Evolutionary conservation across 2,113 vertebrate species (phyloP).

Genomic region (Andinoacara biseriatus): DNA sequence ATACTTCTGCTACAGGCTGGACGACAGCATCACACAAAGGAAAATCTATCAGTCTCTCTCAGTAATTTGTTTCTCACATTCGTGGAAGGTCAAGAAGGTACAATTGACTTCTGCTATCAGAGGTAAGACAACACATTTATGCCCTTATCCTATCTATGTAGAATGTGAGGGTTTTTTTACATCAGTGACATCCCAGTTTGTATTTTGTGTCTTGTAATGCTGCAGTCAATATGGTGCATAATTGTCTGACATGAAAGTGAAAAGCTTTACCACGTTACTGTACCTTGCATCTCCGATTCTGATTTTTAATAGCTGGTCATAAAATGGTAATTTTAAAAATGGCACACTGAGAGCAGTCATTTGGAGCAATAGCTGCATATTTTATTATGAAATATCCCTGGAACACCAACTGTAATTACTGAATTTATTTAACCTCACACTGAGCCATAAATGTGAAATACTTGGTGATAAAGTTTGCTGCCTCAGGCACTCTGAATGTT

Average conservation of each 20-base stretch:
- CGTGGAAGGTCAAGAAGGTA: conserved; percentile 3
- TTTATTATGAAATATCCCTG: conserved; percentile 44
- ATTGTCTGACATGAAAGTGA: background rate
- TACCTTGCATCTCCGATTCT: background rate
- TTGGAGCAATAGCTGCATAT: conserved; percentile 52
- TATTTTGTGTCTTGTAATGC: background rate
- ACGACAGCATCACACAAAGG: background rate
- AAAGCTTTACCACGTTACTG: background rate
- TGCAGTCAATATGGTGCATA: background rate
- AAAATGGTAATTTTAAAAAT: conserved; percentile 17
- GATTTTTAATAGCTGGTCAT: conserved; percentile 11
- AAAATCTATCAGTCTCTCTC: background rate
- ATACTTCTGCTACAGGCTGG: conserved; percentile 6
- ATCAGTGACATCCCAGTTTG: background rate
- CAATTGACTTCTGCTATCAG: background rate
- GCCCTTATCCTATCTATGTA: background rate
- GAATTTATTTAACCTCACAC: conserved; percentile 51
- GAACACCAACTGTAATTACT: conserved; percentile 37
- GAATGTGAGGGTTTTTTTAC: background rate
- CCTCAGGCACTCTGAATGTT: conserved; percentile 42
- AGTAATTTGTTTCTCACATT: background rate
- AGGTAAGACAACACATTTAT: conserved; percentile 51
- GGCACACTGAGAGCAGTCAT: conserved; percentile 10
- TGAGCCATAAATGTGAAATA: conserved; percentile 63
- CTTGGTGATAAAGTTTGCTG: conserved; percentile 60